Percentiles rank a stretch among this genome's conserved stretches.
These are phyloP conservation scores for Epinephelus fuscoguttatus DNA, from an alignment of 2,113 vertebrate species.

Conservation along the genomic window DNA sequence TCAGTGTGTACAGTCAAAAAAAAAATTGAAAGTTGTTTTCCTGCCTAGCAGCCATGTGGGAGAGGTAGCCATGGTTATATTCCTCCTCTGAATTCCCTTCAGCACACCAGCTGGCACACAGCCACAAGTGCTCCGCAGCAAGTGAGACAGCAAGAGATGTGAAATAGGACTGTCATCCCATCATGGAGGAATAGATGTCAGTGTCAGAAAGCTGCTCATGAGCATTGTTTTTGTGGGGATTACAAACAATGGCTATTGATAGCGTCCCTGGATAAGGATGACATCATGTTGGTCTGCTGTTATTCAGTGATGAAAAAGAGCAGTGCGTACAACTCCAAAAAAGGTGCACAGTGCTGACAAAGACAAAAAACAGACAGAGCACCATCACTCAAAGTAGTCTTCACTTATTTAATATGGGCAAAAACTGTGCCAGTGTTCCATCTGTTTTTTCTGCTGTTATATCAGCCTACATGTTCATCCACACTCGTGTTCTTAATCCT, in stretches of 20 bases:
- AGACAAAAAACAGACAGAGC: no score
- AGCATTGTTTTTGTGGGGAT: constrained; percentile 11
- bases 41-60: constrained; percentile 59
- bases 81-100: constrained; percentile 52
- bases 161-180: constrained; percentile 25
- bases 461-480: constrained; percentile 5
- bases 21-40: constrained; percentile 60
- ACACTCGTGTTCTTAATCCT: constrained; percentile 20
- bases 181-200: constrained; percentile 15
- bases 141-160: constrained; percentile 29
- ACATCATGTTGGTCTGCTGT: not conserved
- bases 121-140: constrained; percentile 60
- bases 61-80: constrained; percentile 74
- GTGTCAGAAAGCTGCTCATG: not conserved
- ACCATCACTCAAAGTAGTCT: no score
- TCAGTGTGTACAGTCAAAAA: constrained; percentile 18
- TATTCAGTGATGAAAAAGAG: not conserved
- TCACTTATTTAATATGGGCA: no score
- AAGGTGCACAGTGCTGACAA: no score
- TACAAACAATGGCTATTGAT: constrained; percentile 17
- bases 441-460: no score
- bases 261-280: constrained; percentile 2
- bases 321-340: no score
- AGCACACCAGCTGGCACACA: constrained; percentile 59
- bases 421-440: no score